These are phyloP conservation scores for Montipora capitata DNA, from an alignment of 92 coral and sea anemone species.

Conservation along the genomic window DNA sequence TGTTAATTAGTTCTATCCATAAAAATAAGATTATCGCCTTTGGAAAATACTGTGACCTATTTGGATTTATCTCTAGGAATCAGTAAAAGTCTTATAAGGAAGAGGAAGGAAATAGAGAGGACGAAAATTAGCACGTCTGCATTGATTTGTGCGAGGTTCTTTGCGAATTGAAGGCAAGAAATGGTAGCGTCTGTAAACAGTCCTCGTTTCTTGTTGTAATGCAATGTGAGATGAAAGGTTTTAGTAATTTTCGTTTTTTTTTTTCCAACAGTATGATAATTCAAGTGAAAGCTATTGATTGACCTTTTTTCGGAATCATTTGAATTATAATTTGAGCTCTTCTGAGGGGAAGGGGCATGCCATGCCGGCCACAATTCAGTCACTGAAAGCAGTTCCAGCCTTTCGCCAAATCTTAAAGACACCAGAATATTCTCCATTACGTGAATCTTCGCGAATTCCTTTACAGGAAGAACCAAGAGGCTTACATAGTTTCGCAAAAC, in stretches of 20 bases:
- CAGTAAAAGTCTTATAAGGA: neutral
- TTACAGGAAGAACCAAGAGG: neutral
- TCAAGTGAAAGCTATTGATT: too few species aligned
- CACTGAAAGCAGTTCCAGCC: neutral
- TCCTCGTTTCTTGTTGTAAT: too few species aligned
- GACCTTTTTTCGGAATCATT: too few species aligned
- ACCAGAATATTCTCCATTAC: neutral
- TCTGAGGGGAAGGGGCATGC: too few species aligned
- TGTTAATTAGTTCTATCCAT: neutral
- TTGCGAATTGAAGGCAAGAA: too few species aligned
- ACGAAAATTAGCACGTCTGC: neutral
- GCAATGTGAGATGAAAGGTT: too few species aligned
- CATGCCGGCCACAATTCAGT: too few species aligned
- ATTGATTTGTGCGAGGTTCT: neutral
- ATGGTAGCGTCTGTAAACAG: too few species aligned
- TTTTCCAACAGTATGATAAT: too few species aligned
- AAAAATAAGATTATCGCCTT: neutral
- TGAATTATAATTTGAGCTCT: too few species aligned
- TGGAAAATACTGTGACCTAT: neutral
- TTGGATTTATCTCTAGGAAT: neutral
- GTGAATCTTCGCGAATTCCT: conserved; percentile 1
- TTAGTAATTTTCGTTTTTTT: too few species aligned
- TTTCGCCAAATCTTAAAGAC: neutral
- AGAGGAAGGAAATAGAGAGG: neutral
- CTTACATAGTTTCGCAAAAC: conserved; percentile 36